Evolutionary conservation across 2,888 invertebrate genomes (phyloP).

Genomic region (Ceriagrion tenellum): DNA sequence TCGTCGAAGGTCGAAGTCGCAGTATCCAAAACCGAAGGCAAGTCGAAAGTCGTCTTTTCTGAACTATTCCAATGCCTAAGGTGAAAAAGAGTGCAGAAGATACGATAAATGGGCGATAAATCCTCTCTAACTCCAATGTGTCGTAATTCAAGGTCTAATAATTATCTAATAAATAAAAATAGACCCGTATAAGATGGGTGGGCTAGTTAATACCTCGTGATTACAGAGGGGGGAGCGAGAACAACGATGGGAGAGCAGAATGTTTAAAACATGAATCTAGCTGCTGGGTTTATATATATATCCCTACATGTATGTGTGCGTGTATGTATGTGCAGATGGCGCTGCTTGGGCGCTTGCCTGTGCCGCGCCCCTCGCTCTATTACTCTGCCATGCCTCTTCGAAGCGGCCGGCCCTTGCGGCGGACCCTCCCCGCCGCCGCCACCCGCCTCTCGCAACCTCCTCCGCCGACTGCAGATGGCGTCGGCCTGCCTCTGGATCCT

Average conservation of each 20-base stretch:
- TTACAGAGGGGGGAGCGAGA: conserved; percentile 23
- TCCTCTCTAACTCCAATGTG: background rate
- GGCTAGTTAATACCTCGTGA: conserved; percentile 4
- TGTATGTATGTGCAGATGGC: too few relatives aligned
- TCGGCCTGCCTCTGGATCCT: background rate
- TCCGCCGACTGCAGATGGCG: background rate
- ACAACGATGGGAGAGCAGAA: conserved; percentile 16
- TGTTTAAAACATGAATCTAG: conserved; percentile 4
- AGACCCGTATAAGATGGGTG: background rate
- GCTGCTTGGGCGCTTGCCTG: too few relatives aligned
- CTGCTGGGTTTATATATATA: conserved; percentile 1
- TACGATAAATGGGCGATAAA: background rate
- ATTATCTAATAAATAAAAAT: conserved; percentile 34
- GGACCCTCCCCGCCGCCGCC: background rate
- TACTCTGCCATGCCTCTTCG: background rate
- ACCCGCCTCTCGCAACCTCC: background rate
- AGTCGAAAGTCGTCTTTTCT: too few relatives aligned
- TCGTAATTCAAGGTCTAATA: background rate
- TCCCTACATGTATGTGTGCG: too few relatives aligned
- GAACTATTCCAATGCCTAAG: too few relatives aligned
- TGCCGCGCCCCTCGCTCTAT: too few relatives aligned
- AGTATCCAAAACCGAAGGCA: too few relatives aligned
- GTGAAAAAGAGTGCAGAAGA: background rate
- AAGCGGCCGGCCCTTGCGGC: background rate
- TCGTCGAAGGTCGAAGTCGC: too few relatives aligned